Base-by-base conservation (phyloP, 2,888 invertebrate species). In the Tuberolachnus salignus region DNA sequence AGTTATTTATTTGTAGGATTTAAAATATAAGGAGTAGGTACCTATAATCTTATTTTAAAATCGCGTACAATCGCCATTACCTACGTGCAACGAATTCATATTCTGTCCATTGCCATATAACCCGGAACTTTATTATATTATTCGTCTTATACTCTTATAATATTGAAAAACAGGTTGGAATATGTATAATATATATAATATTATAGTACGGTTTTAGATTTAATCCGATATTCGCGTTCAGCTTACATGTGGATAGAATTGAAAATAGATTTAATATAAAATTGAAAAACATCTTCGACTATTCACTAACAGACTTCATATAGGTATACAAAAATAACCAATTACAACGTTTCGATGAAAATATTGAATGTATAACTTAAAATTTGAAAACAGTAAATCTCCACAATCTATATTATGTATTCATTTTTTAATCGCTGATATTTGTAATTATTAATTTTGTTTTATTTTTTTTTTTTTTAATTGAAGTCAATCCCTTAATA, bases 81-180 rank as follows among this genome's bases (percentile, higher is more conserved):
- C 13, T 16, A 14, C 71, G 71, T 61, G 71, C 26, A 34, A 23
- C 26, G 71, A 49, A 72, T 72, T 59, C 14, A 61, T 34, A 34
- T 72, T 59, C 10, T 26, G 13, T 9, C 59, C 49, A 72, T 72
- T 72, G 59, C 71, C 71, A 61, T 49, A 61, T 57, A 61, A 59
- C 71, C n/a, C 46, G 59, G 59, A 72, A 72, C 49, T 61, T 61
- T 1, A 59, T 49, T 61, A 26, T n/a, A 34, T n/a, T 57, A 57
- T 23, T 46, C 23, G 26, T 44, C 14, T 67, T 34, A 51, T 19
- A 59, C 16, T 23, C n/a, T 51, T 51, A 51, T 69, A 19, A 34
- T 44, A n/a, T 46, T 44, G 21, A 23, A 57, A 70, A 71, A 71
- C 57, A 23, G 44, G 70, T 71, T 71, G 23, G 21, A 71, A 71